Evolutionary conservation across 1,140 invertebrate genomes (phyloP).

Genomic region (Hirudo medicinalis): DNA sequence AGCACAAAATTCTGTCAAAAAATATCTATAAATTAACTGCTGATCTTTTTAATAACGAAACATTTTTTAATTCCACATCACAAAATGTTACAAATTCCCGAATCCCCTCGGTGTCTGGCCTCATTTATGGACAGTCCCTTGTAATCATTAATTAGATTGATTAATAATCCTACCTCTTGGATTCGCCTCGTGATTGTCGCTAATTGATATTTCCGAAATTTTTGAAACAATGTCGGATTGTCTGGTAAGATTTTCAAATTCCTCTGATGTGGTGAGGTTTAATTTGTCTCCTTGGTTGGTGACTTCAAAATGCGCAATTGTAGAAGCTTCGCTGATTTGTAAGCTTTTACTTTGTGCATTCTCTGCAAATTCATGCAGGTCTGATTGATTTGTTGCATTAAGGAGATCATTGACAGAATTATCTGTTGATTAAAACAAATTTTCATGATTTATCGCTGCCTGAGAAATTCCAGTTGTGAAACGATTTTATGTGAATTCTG

Average conservation of each 20-base stretch:
- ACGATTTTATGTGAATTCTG: neutral
- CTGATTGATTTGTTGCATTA: neutral
- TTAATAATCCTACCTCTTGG: too few species aligned
- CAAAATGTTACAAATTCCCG: too few species aligned
- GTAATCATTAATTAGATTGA: too few species aligned
- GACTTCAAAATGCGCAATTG: neutral
- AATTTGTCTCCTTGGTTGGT: neutral
- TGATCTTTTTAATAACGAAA: too few species aligned
- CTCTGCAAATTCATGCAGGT: neutral
- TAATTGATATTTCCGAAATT: too few species aligned
- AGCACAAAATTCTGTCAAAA: too few species aligned
- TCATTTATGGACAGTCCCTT: too few species aligned
- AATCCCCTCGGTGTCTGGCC: too few species aligned
- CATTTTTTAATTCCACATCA: too few species aligned
- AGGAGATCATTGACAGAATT: neutral
- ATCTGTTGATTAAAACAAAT: neutral
- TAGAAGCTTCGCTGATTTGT: neutral
- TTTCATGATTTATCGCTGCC: neutral
- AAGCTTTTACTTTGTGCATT: neutral
- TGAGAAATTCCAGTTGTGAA: neutral
- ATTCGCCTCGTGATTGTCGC: too few species aligned
- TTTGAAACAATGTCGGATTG: too few species aligned
- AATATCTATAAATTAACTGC: too few species aligned
- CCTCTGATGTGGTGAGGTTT: neutral
- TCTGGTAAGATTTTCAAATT: neutral